Evolutionary conservation across 2,797 vertebrate species (phyloP).

Genomic region (Loris lydekkerianus): DNA sequence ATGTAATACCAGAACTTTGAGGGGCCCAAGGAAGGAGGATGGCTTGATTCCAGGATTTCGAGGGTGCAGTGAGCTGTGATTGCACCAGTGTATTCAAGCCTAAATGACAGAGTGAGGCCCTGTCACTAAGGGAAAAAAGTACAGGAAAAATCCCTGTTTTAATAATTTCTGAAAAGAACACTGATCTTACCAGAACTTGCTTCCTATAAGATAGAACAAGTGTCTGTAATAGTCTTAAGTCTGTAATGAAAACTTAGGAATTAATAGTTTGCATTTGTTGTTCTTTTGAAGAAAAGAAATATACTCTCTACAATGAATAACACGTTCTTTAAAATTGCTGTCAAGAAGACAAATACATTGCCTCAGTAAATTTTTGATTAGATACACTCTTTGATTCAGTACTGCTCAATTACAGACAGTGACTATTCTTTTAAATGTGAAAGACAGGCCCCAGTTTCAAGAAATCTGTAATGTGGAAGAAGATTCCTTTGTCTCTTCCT

Average conservation of each 20-base stretch:
- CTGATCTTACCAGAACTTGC: background rate
- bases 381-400: background rate
- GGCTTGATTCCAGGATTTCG: no score
- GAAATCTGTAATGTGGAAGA: background rate
- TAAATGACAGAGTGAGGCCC: no score
- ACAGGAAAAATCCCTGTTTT: background rate
- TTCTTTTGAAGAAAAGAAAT: constrained; percentile 8
- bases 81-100: no score
- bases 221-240: background rate
- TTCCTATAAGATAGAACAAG: background rate
- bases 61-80: no score
- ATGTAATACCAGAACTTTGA: no score
- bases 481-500: background rate
- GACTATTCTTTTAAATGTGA: background rate
- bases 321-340: background rate
- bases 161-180: background rate
- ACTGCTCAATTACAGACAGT: background rate
- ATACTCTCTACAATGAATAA: background rate
- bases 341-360: background rate
- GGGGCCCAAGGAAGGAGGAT: no score
- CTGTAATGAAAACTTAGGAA: background rate
- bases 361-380: background rate
- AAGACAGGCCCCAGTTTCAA: background rate
- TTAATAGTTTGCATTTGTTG: background rate
- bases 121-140: no score